Percentiles rank a stretch among this genome's conserved stretches.
phyloP scores from a whole-genome alignment of 2,113 vertebrate genomes.

The Pygoscelis antarcticus region DNA sequence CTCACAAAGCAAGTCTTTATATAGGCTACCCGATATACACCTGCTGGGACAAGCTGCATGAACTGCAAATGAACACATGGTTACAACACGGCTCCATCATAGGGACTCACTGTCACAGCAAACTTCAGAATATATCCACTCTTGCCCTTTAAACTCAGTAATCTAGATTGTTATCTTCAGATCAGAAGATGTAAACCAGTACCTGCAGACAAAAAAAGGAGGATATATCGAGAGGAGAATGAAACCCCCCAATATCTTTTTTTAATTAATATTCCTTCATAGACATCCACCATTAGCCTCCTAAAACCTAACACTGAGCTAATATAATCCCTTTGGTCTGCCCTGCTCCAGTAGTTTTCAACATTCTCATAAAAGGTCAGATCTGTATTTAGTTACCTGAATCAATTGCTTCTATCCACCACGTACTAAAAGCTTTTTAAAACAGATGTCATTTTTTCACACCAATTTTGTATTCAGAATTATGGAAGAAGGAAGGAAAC shows the following conservation, averaged over 20 bases:
- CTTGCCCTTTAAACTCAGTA: background rate
- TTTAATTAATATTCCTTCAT: background rate
- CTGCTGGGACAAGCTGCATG: fast-evolving
- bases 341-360: background rate
- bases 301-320: background rate
- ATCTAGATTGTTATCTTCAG: background rate
- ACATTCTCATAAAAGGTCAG: background rate
- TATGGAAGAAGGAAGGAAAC: background rate
- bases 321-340: background rate
- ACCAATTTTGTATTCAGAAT: background rate
- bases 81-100: background rate
- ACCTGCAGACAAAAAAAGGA: background rate
- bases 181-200: background rate
- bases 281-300: background rate
- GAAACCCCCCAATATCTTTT: background rate
- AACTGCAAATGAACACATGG: background rate
- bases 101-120: background rate
- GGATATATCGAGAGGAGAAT: background rate
- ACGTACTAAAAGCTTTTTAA: background rate
- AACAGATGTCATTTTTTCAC: background rate
- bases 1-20: background rate
- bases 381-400: background rate
- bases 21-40: background rate
- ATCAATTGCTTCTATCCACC: background rate
- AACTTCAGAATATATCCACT: background rate